A percentile compares a stretch with the other conserved stretches of the same genome.
Evolutionary conservation across 2,888 invertebrate genomes (phyloP).

Genomic region (Alloscopus bannaensis): DNA sequence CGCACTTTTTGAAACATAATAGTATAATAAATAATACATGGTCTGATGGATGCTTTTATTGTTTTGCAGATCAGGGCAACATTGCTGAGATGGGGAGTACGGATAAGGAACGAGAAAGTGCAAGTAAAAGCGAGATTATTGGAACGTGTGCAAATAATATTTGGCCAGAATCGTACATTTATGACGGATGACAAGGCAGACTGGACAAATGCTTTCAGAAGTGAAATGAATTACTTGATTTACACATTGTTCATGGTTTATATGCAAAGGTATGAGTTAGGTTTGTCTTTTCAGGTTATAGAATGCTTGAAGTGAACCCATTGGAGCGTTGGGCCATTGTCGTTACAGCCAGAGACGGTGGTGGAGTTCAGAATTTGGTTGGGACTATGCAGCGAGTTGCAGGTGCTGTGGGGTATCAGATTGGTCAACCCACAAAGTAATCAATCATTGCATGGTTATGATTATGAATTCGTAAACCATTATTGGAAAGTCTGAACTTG

Average conservation of each 20-base stretch:
- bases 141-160: conserved; percentile 2
- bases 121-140: conserved; percentile 12
- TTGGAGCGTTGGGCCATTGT: conserved; percentile 30
- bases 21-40: no score
- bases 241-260: no score
- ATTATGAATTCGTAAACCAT: no score
- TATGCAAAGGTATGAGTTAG: no score
- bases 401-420: conserved; percentile 25
- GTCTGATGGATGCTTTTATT: no score
- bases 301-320: neutral
- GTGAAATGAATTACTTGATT: neutral
- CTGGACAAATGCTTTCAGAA: conserved; percentile 31
- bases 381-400: conserved; percentile 38
- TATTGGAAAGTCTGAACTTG: conserved; percentile 20
- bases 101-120: neutral
- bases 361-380: conserved; percentile 12
- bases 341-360: conserved; percentile 9
- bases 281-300: conserved; percentile 14
- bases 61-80: conserved; percentile 1
- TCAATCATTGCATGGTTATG: no score
- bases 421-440: conserved; percentile 21
- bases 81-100: neutral
- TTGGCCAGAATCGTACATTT: neutral
- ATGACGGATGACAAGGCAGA: conserved; percentile 43
- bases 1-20: no score